Evolutionary conservation across 1,140 invertebrate genomes (phyloP).

Genomic region (Kradibia gibbosae): DNA sequence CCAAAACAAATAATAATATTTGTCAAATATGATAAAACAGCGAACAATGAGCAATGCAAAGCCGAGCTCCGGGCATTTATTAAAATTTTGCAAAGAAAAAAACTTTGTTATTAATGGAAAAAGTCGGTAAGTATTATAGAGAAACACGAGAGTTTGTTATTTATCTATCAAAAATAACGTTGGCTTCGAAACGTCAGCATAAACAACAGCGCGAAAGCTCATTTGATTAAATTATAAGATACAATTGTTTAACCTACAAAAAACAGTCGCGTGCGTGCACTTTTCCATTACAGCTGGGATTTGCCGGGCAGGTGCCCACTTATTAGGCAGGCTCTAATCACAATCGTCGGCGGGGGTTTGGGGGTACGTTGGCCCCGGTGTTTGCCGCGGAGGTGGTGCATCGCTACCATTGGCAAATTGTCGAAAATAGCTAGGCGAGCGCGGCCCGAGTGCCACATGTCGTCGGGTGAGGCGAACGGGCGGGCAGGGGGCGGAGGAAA

Average conservation of each 20-base stretch:
- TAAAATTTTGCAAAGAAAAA: not conserved
- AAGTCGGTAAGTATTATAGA: not conserved
- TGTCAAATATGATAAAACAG: not conserved
- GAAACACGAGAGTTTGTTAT: not conserved
- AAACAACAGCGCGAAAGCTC: not conserved
- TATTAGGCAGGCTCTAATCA: no score
- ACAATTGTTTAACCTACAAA: not conserved
- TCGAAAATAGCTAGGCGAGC: no score
- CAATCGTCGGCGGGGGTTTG: no score
- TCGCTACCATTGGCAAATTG: no score
- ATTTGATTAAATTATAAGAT: not conserved
- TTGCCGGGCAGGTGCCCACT: not conserved
- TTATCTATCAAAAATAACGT: not conserved
- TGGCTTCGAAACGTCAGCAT: not conserved
- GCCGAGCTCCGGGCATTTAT: not conserved
- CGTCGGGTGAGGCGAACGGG: no score
- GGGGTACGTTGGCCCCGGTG: no score
- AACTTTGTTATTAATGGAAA: not conserved
- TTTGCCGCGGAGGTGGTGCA: not conserved
- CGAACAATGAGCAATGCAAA: not conserved
- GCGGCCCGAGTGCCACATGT: no score
- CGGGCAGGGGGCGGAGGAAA: no score
- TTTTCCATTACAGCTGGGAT: not conserved
- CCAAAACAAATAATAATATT: not conserved
- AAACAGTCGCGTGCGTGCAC: not conserved